These are phyloP conservation scores for Pluvianellus socialis DNA, from an alignment of 2,113 vertebrate genomes.

Conservation along the genomic window DNA sequence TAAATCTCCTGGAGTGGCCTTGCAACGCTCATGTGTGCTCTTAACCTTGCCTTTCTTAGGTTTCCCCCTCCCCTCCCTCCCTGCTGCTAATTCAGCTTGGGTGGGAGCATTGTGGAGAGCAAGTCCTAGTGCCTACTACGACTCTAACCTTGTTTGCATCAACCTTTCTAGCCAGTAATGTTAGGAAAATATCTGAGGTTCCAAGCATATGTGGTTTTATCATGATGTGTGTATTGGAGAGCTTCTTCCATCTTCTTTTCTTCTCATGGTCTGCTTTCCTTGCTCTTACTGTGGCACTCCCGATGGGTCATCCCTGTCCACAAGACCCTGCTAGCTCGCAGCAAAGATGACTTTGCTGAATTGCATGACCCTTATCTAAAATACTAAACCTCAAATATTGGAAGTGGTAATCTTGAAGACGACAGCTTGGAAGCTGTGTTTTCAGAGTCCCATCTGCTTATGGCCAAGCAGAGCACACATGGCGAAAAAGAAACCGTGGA, in stretches of 20 bases:
- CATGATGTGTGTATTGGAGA: neutral
- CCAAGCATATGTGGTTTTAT: neutral
- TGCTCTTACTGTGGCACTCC: neutral
- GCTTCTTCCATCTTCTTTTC: neutral
- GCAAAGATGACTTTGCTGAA: neutral
- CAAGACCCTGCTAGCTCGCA: neutral
- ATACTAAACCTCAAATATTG: neutral
- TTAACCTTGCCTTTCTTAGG: neutral
- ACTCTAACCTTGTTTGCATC: neutral
- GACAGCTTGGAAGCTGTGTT: neutral
- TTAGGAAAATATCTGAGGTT: neutral
- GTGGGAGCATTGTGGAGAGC: neutral
- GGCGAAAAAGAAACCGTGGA: neutral
- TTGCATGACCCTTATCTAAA: neutral
- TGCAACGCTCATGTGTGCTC: rapidly evolving
- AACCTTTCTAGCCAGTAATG: neutral
- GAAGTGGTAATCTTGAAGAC: neutral
- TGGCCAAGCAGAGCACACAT: neutral
- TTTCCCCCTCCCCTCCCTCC: neutral
- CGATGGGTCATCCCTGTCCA: neutral
- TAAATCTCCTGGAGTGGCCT: neutral
- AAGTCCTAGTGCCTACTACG: neutral
- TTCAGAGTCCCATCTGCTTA: neutral
- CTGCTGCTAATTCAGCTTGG: neutral
- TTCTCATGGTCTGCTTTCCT: neutral